Evolutionary conservation across 2,113 vertebrate genomes (phyloP), one percentile per base, ranked within the genome.

Genomic region (Melanerpes formicivorus): DNA sequence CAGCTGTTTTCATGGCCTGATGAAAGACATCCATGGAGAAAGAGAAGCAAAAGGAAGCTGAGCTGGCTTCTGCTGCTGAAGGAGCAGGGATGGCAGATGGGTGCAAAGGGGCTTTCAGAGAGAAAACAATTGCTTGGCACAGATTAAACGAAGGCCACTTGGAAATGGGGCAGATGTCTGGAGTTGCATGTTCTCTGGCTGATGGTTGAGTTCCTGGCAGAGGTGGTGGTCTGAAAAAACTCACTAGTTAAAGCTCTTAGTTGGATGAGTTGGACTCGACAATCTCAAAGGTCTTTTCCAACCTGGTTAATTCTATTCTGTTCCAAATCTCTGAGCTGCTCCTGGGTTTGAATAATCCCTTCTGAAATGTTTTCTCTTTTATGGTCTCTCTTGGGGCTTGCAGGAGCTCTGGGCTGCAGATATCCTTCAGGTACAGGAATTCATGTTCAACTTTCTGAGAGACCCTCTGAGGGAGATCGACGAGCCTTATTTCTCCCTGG

Each of bases 381-480:
- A n/a, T 80, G 40, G 40, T 84, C 55, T 86, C 54, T 48, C 29
- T 60, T 5, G 78, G 82, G 85, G 13, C 67, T 72, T 84, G 56
- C 95, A 99, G 99, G 99, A 99, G 90, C 94, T 98, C 77, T 99
- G 99, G 99, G 98, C 99, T 80, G 96, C 98, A 17, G 98, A 99
- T 95, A 96, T 66, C 67, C 97, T 97, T 88, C 98, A 98, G 95
- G 99, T 99, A 62, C 98, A 99, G 93, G 98, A 99, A 64, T 99
- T 99, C 95, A 99, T 99, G 98, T 98, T 99, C 84, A 95, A 78
- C 94, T 99, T 99, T 87, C 98, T 99, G 95, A 98, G 98, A 92
- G 99, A 99, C 91, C 99, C 99, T n/a, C 94, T 99, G 90, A 97
- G 99, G 90, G 99, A 99, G 97, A 99, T 99, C 4, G 99, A 99